Conservation (phyloP, 92 coral and sea anemone genomes). For the Siderastrea radians region DNA sequence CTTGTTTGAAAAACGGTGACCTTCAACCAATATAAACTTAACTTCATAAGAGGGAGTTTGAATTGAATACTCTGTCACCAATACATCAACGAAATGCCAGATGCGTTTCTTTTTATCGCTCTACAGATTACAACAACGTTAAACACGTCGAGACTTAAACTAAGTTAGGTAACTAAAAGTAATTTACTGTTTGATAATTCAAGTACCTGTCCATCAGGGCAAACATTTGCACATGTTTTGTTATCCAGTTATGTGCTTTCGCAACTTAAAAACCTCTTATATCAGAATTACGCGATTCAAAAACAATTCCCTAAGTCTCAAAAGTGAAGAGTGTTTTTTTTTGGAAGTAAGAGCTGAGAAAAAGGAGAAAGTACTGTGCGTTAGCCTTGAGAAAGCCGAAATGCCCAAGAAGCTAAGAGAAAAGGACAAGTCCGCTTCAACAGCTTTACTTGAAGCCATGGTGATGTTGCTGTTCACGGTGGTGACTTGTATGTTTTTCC, state of each 20-base stretch:
- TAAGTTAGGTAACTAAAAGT: background rate
- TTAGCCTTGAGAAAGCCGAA: background rate
- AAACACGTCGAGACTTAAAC: no score
- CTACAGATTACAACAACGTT: no score
- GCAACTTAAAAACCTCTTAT: background rate
- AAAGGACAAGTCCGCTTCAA: slow-evolving; percentile 15
- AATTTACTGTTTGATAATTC: background rate
- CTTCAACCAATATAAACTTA: background rate
- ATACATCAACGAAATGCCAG: no score
- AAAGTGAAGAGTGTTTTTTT: background rate
- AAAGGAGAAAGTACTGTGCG: background rate
- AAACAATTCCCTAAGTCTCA: background rate
- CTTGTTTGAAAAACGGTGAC: background rate
- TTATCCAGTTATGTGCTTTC: background rate
- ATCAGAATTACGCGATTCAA: slow-evolving; percentile 17
- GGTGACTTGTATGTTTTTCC: background rate
- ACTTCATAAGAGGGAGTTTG: no score
- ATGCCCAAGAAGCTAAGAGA: slow-evolving; percentile 28
- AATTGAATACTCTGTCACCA: background rate
- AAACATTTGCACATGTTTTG: slow-evolving; percentile 22
- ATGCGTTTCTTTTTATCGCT: no score
- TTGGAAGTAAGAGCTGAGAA: background rate
- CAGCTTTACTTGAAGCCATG: slow-evolving; percentile 16
- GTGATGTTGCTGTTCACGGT: slow-evolving; percentile 14
- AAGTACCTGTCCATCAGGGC: background rate